Evolutionary conservation across 2,888 invertebrate species (phyloP).

Genomic region (Trissolcus japonicus): DNA sequence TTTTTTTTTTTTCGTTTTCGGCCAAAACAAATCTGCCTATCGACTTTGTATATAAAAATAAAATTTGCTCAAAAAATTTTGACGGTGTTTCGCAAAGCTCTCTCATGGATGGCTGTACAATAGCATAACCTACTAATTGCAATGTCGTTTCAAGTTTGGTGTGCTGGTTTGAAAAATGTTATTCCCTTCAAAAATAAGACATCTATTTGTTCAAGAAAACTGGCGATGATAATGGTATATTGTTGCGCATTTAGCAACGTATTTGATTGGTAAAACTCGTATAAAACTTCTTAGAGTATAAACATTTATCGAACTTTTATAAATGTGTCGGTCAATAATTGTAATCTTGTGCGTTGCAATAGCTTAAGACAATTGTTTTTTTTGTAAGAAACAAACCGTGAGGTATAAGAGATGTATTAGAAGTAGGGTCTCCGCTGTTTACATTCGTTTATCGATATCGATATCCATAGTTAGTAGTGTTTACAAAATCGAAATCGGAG

Average conservation of each 20-base stretch:
- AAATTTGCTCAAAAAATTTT: not conserved
- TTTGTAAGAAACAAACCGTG: too few relatives aligned
- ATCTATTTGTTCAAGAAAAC: not conserved
- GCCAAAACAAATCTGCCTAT: not conserved
- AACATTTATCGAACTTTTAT: slow-evolving; percentile 27
- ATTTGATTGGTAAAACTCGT: slow-evolving; percentile 15
- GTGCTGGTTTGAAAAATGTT: too few relatives aligned
- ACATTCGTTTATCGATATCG: too few relatives aligned
- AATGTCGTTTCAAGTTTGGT: too few relatives aligned
- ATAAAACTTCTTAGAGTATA: slow-evolving; percentile 17
- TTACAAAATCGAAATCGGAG: not conserved
- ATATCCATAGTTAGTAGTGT: not conserved
- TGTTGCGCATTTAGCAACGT: slow-evolving; percentile 5
- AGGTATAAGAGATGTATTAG: too few relatives aligned
- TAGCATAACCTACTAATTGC: too few relatives aligned
- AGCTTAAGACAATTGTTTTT: too few relatives aligned
- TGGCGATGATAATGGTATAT: not conserved
- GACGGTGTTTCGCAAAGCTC: not conserved
- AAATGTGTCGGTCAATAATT: not conserved
- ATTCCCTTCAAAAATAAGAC: too few relatives aligned
- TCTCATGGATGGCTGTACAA: too few relatives aligned
- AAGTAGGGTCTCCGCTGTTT: too few relatives aligned
- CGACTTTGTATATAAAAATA: slow-evolving; percentile 7
- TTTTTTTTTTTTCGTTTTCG: not conserved
- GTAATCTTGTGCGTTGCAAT: not conserved